Conservation (phyloP, 2,888 invertebrate genomes). For the Ophraella communa region DNA sequence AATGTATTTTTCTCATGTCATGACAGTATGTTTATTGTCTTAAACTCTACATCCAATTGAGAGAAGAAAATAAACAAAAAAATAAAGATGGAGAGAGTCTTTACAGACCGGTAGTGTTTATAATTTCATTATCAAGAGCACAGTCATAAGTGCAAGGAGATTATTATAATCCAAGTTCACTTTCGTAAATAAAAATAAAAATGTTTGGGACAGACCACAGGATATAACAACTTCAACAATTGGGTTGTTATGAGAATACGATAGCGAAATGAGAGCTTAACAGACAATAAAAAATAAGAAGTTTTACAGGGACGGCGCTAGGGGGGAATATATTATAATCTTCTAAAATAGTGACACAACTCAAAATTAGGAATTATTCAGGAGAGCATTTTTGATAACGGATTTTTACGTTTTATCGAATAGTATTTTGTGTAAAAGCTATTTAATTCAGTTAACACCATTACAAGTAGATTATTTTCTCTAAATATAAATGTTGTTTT, state of each 20-base stretch:
- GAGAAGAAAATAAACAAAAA: neutral
- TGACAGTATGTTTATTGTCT: slow-evolving; percentile 10
- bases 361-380: no score
- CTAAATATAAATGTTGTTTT: no score
- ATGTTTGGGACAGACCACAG: slow-evolving; percentile 24
- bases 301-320: slow-evolving; percentile 2
- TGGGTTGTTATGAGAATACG: slow-evolving; percentile 17
- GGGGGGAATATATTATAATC: no score
- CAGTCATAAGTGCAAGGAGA: slow-evolving; percentile 19
- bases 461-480: no score
- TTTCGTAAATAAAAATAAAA: slow-evolving; percentile 36
- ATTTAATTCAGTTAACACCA: no score
- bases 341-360: no score
- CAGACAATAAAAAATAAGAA: slow-evolving; percentile 15
- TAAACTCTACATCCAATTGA: slow-evolving; percentile 5
- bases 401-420: no score
- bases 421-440: no score
- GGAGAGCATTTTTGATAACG: no score
- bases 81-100: slow-evolving; percentile 15
- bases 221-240: slow-evolving; percentile 16
- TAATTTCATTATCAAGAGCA: slow-evolving; percentile 29
- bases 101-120: slow-evolving; percentile 26
- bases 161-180: slow-evolving; percentile 26
- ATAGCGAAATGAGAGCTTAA: slow-evolving; percentile 12
- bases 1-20: slow-evolving; percentile 1